A percentile compares a stretch with the other conserved stretches of the same genome.
These are phyloP conservation scores for Falco punctatus DNA, from an alignment of 2,113 vertebrate genomes.

Conservation along the genomic window DNA sequence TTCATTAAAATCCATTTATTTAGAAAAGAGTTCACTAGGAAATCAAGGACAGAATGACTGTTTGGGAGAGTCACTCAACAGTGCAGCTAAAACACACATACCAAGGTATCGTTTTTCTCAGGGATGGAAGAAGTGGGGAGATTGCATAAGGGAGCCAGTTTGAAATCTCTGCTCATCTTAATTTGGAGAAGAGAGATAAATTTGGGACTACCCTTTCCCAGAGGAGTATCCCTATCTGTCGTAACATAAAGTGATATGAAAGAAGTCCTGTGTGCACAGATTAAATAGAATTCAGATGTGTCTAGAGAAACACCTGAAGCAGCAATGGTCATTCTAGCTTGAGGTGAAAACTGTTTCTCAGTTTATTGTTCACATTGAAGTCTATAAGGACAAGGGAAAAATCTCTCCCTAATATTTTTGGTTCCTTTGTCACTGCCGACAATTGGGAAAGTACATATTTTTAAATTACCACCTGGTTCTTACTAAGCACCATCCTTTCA, in stretches of 20 bases:
- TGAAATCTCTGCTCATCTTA: not conserved
- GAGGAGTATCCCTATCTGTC: not conserved
- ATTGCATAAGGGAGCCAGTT: not conserved
- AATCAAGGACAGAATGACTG: not conserved
- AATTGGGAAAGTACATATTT: not conserved
- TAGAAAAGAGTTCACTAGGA: not conserved
- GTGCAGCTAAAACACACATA: not conserved
- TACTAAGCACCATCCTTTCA: not conserved
- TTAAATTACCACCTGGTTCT: not conserved
- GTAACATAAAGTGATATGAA: not conserved
- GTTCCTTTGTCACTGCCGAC: not conserved
- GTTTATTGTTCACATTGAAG: not conserved
- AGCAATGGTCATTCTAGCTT: not conserved
- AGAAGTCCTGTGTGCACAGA: not conserved
- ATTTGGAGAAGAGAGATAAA: not conserved
- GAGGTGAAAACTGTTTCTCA: not conserved
- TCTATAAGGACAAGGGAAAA: not conserved
- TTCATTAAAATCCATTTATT: not conserved
- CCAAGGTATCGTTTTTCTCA: not conserved
- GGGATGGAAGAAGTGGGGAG: not conserved
- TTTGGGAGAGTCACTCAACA: not conserved
- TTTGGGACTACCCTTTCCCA: not conserved
- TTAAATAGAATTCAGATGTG: not conserved
- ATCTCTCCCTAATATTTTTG: not conserved
- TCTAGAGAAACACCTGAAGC: not conserved